Conservation (phyloP, 2,113 vertebrate genomes). For the Sinocyclocheilus maitianheensis region DNA sequence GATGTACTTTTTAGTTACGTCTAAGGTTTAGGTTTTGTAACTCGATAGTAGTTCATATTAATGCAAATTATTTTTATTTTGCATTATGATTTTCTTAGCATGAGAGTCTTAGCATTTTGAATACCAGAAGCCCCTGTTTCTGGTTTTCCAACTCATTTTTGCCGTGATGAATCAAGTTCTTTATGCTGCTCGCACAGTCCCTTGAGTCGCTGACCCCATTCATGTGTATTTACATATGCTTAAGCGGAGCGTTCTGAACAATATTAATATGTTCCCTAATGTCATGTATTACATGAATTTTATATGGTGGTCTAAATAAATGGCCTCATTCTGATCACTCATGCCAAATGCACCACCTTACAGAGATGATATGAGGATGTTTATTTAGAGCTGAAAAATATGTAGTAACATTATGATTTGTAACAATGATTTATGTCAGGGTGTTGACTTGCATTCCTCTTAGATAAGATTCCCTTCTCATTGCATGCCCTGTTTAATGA, state of each 20-base stretch:
- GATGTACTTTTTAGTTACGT: neutral
- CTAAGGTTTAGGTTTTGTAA: neutral
- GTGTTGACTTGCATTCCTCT: slow-evolving; percentile 18
- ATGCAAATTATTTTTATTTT: neutral
- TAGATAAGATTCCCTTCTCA: neutral
- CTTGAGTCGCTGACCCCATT: slow-evolving; percentile 42
- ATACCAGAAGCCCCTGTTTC: slow-evolving; percentile 33
- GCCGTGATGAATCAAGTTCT: slow-evolving; percentile 59
- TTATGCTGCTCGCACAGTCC: slow-evolving; percentile 47
- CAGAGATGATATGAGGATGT: neutral
- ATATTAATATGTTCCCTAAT: slow-evolving; percentile 46
- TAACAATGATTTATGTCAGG: neutral
- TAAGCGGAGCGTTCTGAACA: slow-evolving; percentile 31
- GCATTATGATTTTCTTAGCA: slow-evolving; percentile 8
- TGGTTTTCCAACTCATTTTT: slow-evolving; percentile 39
- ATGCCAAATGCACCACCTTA: neutral
- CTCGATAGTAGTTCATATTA: neutral
- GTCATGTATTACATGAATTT: slow-evolving; percentile 50
- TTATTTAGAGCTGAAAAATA: neutral
- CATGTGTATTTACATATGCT: slow-evolving; percentile 57
- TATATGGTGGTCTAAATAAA: slow-evolving; percentile 16
- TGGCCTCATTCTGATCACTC: slow-evolving; percentile 18
- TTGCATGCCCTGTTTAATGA: neutral
- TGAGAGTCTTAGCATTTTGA: slow-evolving; percentile 38
- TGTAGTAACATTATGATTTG: neutral